Evolutionary conservation across 2,888 invertebrate species (phyloP), one percentile per base, ranked within the genome.

Genomic region (Amorpha juglandis): DNA sequence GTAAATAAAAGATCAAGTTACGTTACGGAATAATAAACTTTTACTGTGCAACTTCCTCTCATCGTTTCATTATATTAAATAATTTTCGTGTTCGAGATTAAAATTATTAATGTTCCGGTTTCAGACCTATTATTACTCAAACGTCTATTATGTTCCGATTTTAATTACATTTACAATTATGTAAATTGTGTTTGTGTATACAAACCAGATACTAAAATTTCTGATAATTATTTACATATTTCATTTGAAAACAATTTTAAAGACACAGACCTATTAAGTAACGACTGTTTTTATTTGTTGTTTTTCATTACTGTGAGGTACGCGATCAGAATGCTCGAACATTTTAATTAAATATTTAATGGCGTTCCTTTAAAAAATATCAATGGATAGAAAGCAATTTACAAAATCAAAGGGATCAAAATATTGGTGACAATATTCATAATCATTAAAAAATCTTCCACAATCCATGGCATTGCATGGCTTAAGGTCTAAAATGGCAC

Each of bases 401-500:
- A 9, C 11, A 50, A 19, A 50, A 50, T 16, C 16, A 14, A 45
- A 50, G 9, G 12, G 9, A 42, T 38, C 35, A 19, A 38, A 58
- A 11, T 53, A 12, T 11, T 42, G 7, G 11, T 38, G 58, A 16
- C 9, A 38, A 38, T 16, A 38, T 62, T 45, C 27, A 50, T 58
- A 45, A 45, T 14, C 14, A 47, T 19, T 19, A 50, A 33, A 63
- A 47, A 63, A 48, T 62, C 16, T 16, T 19, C 27, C 53, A 63
- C 53, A 58, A 19, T 19, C 47, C 33, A 67, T 62, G 33, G 14
- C 19, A 42, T 27, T 38, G 38, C 38, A 38, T 35, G n/a, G 47
- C 76, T 79, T 79, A 84, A 63, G 74, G 77, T 71, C 72, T 78
- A 71, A 79, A 77, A 77, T 81, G 79, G 78, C 78, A 83, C 74